Evolutionary conservation across 2,113 vertebrate species (phyloP).

Genomic region (Geothlypis trichas): DNA sequence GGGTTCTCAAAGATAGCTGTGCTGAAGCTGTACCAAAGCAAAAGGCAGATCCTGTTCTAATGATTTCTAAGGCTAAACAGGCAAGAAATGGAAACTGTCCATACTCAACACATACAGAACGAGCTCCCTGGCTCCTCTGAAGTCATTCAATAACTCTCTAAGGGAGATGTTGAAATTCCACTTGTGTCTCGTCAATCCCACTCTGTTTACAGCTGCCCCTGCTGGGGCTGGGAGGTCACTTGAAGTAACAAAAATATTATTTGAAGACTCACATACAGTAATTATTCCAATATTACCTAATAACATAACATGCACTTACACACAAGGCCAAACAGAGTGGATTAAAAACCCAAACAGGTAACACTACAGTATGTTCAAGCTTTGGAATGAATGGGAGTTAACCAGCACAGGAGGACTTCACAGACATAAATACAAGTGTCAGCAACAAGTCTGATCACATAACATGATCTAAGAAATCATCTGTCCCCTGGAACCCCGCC

Average conservation of each 20-base stretch:
- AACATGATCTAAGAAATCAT: background rate
- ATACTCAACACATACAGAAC: background rate
- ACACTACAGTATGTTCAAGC: background rate
- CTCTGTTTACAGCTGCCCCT: background rate
- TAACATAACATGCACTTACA: background rate
- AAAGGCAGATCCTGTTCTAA: background rate
- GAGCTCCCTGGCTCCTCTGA: background rate
- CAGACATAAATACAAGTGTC: background rate
- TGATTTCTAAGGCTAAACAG: background rate
- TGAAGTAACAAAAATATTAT: background rate
- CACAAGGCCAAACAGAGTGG: background rate
- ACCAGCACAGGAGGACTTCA: background rate
- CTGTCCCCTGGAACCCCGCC: background rate
- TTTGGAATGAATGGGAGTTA: background rate
- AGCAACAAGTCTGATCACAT: background rate
- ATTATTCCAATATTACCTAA: background rate
- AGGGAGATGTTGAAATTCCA: background rate
- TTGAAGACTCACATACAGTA: background rate
- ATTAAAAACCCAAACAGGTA: background rate
- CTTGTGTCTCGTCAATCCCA: background rate
- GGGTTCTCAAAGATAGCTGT: background rate
- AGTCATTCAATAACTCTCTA: background rate
- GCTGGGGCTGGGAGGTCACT: background rate
- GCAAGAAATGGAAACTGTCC: background rate
- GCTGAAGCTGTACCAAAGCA: background rate